A percentile compares a stretch with the other conserved stretches of the same genome.
These are phyloP conservation scores for Ptychochromis oligacanthus DNA, from an alignment of 2,113 vertebrate species.

Conservation along the genomic window DNA sequence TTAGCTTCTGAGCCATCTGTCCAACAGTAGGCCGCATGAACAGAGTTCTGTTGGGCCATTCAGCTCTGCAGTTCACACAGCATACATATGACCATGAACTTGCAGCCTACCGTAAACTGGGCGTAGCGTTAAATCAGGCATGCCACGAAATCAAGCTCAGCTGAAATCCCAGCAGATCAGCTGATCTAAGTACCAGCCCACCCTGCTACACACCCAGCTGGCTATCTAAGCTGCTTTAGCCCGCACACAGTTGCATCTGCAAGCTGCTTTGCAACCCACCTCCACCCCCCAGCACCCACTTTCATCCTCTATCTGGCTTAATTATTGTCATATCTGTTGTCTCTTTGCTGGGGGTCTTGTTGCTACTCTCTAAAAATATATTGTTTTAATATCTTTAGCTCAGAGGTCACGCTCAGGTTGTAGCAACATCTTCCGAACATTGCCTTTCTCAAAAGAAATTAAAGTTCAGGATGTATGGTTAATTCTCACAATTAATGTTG, in stretches of 20 bases:
- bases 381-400: no score
- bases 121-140: background rate
- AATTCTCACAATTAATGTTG: background rate
- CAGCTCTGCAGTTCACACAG: background rate
- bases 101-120: background rate
- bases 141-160: background rate
- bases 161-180: background rate
- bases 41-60: background rate
- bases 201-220: background rate
- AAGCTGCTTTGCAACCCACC: background rate
- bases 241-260: background rate
- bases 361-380: background rate
- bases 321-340: background rate
- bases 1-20: constrained; percentile 46
- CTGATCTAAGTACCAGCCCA: background rate
- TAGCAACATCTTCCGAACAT: no score
- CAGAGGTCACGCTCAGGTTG: no score
- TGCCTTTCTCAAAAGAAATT: no score
- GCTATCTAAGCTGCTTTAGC: background rate
- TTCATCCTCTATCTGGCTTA: background rate
- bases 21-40: background rate
- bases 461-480: no score
- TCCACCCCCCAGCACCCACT: background rate
- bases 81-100: background rate
- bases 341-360: background rate